Percentiles rank a stretch among this genome's conserved stretches.
Evolutionary conservation across 1,140 invertebrate genomes (phyloP).

Genomic region (Brachionus plicatilis): DNA sequence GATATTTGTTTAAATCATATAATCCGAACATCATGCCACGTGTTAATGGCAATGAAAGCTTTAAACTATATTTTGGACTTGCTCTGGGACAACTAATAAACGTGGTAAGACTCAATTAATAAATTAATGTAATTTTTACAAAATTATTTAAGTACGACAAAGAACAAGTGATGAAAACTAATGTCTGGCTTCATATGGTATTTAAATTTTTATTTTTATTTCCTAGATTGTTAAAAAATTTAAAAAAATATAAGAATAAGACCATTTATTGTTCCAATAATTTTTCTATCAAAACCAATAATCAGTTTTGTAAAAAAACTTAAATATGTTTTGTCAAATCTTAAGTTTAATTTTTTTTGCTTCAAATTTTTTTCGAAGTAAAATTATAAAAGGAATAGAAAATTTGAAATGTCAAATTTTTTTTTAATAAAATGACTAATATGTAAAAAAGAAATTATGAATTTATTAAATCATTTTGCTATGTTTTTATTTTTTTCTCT

Average conservation of each 20-base stretch:
- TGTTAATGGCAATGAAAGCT: background rate
- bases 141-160: conserved; percentile 3
- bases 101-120: background rate
- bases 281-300: too few species aligned
- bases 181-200: conserved; percentile 54
- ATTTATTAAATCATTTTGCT: background rate
- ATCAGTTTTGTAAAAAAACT: too few species aligned
- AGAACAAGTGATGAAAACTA: conserved; percentile 58
- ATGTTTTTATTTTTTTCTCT: too few species aligned
- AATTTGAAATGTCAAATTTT: too few species aligned
- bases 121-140: background rate
- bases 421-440: too few species aligned
- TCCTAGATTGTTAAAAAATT: too few species aligned
- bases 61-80: conserved; percentile 24
- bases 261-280: too few species aligned
- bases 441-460: background rate
- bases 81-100: conserved; percentile 25
- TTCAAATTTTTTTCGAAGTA: too few species aligned
- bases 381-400: too few species aligned
- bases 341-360: too few species aligned
- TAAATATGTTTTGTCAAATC: too few species aligned
- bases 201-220: background rate
- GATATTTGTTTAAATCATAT: conserved; percentile 19
- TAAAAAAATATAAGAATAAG: too few species aligned
- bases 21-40: conserved; percentile 31